These are phyloP conservation scores for Dryobates pubescens DNA, from an alignment of 2,797 vertebrate genomes.

Conservation along the genomic window DNA sequence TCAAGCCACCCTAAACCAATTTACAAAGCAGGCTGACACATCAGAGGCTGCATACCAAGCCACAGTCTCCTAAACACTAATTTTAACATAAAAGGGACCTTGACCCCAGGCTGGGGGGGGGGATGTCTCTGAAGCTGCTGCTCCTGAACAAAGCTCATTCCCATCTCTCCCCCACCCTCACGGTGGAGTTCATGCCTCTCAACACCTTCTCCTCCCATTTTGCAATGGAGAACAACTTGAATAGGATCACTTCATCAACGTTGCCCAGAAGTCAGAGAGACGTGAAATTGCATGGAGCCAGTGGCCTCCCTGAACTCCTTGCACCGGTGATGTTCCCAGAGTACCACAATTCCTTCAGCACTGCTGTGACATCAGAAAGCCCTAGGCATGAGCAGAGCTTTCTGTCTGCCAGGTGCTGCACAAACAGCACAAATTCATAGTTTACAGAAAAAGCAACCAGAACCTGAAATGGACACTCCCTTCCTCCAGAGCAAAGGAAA, in stretches of 20 bases:
- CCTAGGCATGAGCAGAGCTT: rapidly evolving
- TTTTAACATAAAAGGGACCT: neutral
- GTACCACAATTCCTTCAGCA: rapidly evolving
- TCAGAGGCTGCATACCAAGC: neutral
- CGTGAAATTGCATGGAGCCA: neutral
- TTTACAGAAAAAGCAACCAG: constrained; percentile 45
- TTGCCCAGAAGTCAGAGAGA: neutral
- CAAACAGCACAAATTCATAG: neutral
- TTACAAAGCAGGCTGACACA: neutral
- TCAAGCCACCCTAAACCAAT: constrained; percentile 9
- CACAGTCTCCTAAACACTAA: rapidly evolving
- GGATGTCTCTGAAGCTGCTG: neutral
- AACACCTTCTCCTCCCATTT: neutral
- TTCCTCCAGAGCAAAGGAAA: constrained; percentile 20
- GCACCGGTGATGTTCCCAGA: neutral
- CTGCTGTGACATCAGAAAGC: rapidly evolving
- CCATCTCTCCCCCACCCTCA: neutral
- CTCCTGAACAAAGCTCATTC: rapidly evolving
- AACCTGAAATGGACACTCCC: constrained; percentile 19
- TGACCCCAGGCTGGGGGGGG: neutral
- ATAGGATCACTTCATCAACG: rapidly evolving
- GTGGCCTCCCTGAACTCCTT: rapidly evolving
- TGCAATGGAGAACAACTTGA: neutral
- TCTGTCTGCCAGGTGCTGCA: constrained; percentile 12
- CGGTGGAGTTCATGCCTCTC: neutral